Percentiles rank a stretch among this genome's conserved stretches.
phyloP scores from a whole-genome alignment of 2,113 vertebrate species.

The Sapajus apella region DNA sequence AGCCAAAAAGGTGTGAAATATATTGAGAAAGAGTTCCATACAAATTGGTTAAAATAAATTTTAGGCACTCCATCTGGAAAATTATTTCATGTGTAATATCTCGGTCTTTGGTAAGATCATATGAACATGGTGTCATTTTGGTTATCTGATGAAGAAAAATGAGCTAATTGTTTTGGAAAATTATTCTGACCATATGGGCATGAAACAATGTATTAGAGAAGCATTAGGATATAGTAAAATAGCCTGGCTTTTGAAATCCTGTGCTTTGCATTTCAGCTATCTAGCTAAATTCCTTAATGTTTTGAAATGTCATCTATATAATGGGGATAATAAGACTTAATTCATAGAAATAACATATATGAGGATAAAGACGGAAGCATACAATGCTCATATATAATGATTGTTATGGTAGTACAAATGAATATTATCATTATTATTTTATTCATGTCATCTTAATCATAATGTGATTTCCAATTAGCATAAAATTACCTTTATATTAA shows the following conservation, averaged over 20 bases:
- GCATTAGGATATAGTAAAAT: background rate
- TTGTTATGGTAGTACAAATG: background rate
- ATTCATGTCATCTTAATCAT: background rate
- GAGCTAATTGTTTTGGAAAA: conserved; percentile 28
- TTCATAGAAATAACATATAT: background rate
- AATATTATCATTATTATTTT: background rate
- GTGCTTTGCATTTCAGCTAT: background rate
- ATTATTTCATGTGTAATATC: background rate
- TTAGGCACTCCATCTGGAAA: conserved; percentile 30
- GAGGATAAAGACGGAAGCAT: background rate
- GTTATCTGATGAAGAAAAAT: conserved; percentile 46
- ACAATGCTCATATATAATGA: background rate
- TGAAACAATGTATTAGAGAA: background rate
- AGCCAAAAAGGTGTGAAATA: background rate
- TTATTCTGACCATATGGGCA: background rate
- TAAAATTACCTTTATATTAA: background rate
- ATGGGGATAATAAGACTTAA: background rate
- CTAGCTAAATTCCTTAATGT: background rate
- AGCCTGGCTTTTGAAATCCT: background rate
- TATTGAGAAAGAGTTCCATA: background rate
- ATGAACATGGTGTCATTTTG: background rate
- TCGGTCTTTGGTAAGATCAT: background rate
- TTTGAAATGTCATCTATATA: background rate
- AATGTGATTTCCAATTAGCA: background rate
- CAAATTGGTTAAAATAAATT: conserved; percentile 36